Evolutionary conservation across 2,113 vertebrate genomes (phyloP).

Genomic region (Amblyornis subalaris): DNA sequence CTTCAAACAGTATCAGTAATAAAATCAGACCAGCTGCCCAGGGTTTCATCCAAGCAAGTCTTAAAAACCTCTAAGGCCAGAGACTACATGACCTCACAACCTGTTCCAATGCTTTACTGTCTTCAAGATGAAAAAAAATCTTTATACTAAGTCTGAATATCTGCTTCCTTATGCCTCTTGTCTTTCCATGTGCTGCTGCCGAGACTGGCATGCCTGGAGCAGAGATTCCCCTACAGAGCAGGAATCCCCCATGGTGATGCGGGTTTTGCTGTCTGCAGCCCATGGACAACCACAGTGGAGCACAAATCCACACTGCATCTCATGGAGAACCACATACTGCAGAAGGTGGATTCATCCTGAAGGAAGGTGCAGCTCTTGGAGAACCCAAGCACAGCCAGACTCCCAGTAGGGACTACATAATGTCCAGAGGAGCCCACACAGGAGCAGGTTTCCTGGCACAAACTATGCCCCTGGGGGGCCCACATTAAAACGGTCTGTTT

Average conservation of each 20-base stretch:
- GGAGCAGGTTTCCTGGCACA: not conserved
- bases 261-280: not conserved
- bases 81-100: not conserved
- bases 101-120: not conserved
- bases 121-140: not conserved
- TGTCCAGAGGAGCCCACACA: not conserved
- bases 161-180: not conserved
- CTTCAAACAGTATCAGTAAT: not conserved
- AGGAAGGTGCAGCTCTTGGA: not conserved
- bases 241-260: accelerated
- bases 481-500: not conserved
- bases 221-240: not conserved
- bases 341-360: not conserved
- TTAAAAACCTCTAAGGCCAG: not conserved
- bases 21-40: not conserved
- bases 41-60: not conserved
- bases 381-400: accelerated
- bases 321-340: accelerated
- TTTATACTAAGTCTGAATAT: not conserved
- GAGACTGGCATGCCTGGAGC: not conserved
- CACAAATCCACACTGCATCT: not conserved
- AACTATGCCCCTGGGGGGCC: not conserved
- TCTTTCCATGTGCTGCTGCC: not conserved
- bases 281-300: not conserved
- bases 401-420: not conserved